Percentiles rank a stretch among this genome's conserved stretches.
Conservation (phyloP, 2,797 vertebrate genomes). For the Oryzias dopingdopingensis region DNA sequence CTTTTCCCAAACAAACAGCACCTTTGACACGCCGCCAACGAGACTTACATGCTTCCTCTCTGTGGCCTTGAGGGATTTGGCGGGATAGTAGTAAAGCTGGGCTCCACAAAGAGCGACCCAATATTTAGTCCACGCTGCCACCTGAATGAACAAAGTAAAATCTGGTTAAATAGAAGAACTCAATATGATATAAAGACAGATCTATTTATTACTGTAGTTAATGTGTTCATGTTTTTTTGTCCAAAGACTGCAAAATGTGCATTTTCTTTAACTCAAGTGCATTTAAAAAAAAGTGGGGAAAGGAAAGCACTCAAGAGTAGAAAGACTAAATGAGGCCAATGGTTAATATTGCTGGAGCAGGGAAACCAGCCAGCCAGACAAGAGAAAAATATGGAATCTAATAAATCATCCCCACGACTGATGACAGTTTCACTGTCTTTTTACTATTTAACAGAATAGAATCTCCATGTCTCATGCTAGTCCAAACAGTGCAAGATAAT, state of each 20-base stretch:
- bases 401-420: conserved; percentile 14
- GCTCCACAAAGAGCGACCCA: conserved; percentile 94
- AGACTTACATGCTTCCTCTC: conserved; percentile 95
- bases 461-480: conserved; percentile 31
- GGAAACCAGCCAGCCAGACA: neutral
- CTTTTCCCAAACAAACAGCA: neutral
- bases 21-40: neutral
- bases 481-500: conserved; percentile 17
- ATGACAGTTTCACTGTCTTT: conserved; percentile 18
- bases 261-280: neutral
- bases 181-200: neutral
- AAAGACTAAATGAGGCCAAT: conserved; percentile 9
- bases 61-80: conserved; percentile 96
- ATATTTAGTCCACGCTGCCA: conserved; percentile 97
- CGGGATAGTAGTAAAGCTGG: conserved; percentile 94
- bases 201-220: neutral
- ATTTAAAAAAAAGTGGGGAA: neutral
- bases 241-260: conserved; percentile 11
- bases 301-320: conserved; percentile 3
- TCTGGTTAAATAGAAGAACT: neutral
- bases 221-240: neutral
- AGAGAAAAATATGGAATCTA: conserved; percentile 11
- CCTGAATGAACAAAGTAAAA: conserved; percentile 72
- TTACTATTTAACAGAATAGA: conserved; percentile 3
- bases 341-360: conserved; percentile 12